These are phyloP conservation scores for Lithophane ornitopus DNA, from an alignment of 2,888 invertebrate genomes.

Conservation along the genomic window DNA sequence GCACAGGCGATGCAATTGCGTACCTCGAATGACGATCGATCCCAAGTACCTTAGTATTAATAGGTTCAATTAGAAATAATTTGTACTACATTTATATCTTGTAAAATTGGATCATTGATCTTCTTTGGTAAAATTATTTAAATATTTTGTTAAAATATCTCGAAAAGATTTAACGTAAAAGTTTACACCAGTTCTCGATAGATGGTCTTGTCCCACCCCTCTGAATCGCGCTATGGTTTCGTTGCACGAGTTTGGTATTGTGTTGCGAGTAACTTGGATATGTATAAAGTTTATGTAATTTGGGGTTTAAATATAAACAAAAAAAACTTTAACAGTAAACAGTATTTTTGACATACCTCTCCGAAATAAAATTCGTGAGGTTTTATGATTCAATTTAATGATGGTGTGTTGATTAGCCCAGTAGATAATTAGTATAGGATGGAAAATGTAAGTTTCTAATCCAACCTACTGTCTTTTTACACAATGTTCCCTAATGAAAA, in stretches of 20 bases:
- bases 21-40: background rate
- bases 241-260: constrained; percentile 3
- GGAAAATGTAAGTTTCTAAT: background rate
- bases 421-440: background rate
- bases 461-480: background rate
- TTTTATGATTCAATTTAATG: background rate
- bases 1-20: background rate
- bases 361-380: constrained; percentile 19
- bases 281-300: background rate
- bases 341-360: constrained; percentile 22
- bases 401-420: background rate
- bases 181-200: constrained; percentile 7
- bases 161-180: background rate
- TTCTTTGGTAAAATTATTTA: background rate
- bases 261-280: background rate
- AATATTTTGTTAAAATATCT: background rate
- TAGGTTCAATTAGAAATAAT: background rate
- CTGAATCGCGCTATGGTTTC: constrained; percentile 29
- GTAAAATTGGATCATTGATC: background rate
- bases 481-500: background rate
- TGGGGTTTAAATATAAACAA: background rate
- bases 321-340: constrained; percentile 8
- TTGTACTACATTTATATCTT: no score
- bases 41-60: background rate
- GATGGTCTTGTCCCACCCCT: constrained; percentile 6